These are phyloP conservation scores for Ailuropoda melanoleuca DNA, from an alignment of 2,113 vertebrate genomes.

Conservation along the genomic window DNA sequence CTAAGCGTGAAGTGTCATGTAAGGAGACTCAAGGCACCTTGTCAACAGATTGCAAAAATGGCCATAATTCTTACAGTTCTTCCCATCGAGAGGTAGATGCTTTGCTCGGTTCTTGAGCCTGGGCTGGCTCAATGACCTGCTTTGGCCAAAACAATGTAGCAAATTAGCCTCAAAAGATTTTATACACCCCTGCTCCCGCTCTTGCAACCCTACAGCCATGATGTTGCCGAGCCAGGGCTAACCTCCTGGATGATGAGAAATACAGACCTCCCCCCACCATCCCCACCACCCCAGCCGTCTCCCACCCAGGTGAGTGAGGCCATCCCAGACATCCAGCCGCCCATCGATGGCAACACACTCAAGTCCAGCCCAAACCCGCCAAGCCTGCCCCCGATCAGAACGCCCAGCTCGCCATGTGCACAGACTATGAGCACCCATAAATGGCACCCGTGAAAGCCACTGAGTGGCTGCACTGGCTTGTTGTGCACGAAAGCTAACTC, in stretches of 20 bases:
- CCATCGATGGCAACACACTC: rapidly evolving
- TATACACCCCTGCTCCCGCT: not conserved
- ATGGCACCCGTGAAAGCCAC: not conserved
- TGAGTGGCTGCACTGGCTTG: not conserved
- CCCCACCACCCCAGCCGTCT: not conserved
- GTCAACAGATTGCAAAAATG: not conserved
- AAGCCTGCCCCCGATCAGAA: not conserved
- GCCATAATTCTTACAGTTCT: not conserved
- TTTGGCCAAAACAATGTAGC: not conserved
- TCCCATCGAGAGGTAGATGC: not conserved
- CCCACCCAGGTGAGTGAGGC: not conserved
- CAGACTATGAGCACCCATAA: not conserved
- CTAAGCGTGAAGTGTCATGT: rapidly evolving
- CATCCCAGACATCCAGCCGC: not conserved
- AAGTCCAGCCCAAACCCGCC: not conserved
- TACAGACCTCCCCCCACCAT: not conserved
- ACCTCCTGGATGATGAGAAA: not conserved
- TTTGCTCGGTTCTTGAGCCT: not conserved
- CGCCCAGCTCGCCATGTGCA: not conserved
- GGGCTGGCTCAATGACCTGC: not conserved
- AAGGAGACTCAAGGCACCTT: not conserved
- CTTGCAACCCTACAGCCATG: not conserved
- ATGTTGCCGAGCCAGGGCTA: not conserved
- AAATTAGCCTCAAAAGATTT: not conserved
- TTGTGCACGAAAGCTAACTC: not conserved